Conservation (phyloP, 2,888 invertebrate genomes). For the Eumacrocentrus americanus region DNA sequence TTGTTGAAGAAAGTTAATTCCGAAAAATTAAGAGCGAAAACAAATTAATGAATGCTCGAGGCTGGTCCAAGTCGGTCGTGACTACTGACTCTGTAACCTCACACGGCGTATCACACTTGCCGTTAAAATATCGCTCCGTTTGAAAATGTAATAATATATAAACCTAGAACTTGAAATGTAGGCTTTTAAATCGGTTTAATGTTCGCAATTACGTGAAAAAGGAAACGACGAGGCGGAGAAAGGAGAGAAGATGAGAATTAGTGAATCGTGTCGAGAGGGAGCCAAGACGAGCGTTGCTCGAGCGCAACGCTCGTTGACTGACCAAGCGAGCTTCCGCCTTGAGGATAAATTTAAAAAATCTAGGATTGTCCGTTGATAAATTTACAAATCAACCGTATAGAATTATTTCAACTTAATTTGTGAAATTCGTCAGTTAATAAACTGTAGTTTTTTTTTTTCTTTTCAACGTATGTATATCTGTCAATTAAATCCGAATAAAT, state of each 20-base stretch:
- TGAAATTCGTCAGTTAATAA: too few species aligned
- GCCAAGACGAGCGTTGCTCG: conserved; percentile 34
- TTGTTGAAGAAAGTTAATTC: not conserved
- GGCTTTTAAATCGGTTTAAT: conserved; percentile 10
- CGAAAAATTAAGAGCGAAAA: not conserved
- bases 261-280: conserved; percentile 36
- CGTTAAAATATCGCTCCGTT: conserved; percentile 4
- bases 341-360: conserved; percentile 36
- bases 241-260: conserved; percentile 23
- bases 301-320: conserved; percentile 37
- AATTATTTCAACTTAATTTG: not conserved
- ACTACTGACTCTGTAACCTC: conserved; percentile 6
- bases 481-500: too few species aligned
- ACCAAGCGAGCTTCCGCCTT: conserved; percentile 37
- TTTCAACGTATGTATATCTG: too few species aligned
- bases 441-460: too few species aligned
- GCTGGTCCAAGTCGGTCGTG: conserved; percentile 17
- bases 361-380: conserved; percentile 26
- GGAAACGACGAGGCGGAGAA: conserved; percentile 1
- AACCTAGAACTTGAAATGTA: conserved; percentile 2
- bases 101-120: not conserved
- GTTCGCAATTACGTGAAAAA: conserved; percentile 10
- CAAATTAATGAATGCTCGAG: not conserved
- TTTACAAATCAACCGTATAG: not conserved
- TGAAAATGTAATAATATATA: not conserved